Evolutionary conservation across 2,113 vertebrate genomes (phyloP).

Genomic region (Amphiprion percula): DNA sequence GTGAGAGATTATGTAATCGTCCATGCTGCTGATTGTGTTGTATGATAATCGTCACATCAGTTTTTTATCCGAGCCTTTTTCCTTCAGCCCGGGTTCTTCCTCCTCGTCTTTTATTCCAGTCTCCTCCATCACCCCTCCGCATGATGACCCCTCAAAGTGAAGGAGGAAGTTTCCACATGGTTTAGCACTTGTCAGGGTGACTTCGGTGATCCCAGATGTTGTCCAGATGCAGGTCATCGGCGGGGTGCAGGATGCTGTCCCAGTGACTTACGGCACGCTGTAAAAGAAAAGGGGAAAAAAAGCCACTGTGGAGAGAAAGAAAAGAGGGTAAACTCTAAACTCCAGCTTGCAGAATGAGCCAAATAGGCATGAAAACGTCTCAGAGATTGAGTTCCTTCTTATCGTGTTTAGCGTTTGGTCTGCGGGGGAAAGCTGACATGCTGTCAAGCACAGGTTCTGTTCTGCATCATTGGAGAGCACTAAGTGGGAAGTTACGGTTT

Average conservation of each 20-base stretch:
- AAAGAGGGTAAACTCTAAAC: constrained; percentile 57
- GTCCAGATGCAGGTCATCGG: constrained; percentile 85
- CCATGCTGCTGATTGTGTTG: constrained; percentile 17
- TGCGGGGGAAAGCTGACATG: constrained; percentile 51
- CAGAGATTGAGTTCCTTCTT: constrained; percentile 54
- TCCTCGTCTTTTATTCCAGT: constrained; percentile 6
- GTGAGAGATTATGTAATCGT: constrained; percentile 28
- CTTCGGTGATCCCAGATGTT: constrained; percentile 81
- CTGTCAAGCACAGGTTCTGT: constrained; percentile 58
- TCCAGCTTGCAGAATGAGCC: constrained; percentile 59
- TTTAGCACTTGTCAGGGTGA: constrained; percentile 79
- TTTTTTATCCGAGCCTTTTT: background rate
- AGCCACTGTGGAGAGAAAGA: constrained; percentile 47
- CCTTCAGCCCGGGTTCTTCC: background rate
- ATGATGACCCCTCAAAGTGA: constrained; percentile 55
- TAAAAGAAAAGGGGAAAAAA: constrained; percentile 57
- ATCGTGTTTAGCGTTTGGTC: constrained; percentile 36
- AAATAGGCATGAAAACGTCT: constrained; percentile 49
- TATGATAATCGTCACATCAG: constrained; percentile 20
- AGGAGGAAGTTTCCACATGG: constrained; percentile 81
- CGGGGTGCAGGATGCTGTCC: constrained; percentile 69
- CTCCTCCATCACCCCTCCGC: constrained; percentile 25
- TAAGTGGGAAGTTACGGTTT: constrained; percentile 53
- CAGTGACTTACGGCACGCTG: constrained; percentile 79
- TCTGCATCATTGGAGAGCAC: constrained; percentile 63